Percentiles rank a stretch among this genome's conserved stretches.
These are phyloP conservation scores for Acyrthosiphon pisum DNA, from an alignment of 1,140 invertebrate species.

Conservation along the genomic window DNA sequence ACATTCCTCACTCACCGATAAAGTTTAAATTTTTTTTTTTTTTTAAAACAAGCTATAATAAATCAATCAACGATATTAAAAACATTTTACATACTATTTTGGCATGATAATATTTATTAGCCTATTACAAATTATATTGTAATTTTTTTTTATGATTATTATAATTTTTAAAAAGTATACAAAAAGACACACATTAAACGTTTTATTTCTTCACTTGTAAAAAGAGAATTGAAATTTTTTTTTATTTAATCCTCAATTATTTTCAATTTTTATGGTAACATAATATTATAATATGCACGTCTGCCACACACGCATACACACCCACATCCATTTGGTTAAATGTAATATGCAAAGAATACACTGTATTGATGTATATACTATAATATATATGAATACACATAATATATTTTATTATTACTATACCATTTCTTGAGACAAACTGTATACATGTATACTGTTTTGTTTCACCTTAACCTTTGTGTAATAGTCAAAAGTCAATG, in stretches of 20 bases:
- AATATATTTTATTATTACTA: conserved; percentile 25
- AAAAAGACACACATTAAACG: conserved; percentile 53
- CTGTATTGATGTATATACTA: conserved; percentile 31
- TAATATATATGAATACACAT: conserved; percentile 30
- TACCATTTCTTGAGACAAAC: background rate
- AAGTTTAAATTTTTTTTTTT: conserved; percentile 24
- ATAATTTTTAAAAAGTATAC: conserved; percentile 52
- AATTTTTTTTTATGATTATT: conserved; percentile 54
- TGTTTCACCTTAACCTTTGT: background rate
- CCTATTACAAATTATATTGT: conserved; percentile 52
- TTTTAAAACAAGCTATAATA: conserved; percentile 31
- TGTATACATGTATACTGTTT: background rate
- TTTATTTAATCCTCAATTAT: conserved; percentile 44
- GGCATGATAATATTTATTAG: conserved; percentile 56
- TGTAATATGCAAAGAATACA: conserved; percentile 13
- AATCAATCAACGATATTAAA: conserved; percentile 41
- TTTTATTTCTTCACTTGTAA: conserved; percentile 57
- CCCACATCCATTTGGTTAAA: conserved; percentile 22
- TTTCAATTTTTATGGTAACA: conserved; percentile 19
- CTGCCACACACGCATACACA: conserved; percentile 20
- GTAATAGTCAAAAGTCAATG: background rate
- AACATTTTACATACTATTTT: conserved; percentile 52
- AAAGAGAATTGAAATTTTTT: conserved; percentile 39
- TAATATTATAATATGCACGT: conserved; percentile 29
- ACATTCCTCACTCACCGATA: conserved; percentile 55